phyloP scores from a whole-genome alignment of 2,888 invertebrate species.

The Gandaritis pyraliata region DNA sequence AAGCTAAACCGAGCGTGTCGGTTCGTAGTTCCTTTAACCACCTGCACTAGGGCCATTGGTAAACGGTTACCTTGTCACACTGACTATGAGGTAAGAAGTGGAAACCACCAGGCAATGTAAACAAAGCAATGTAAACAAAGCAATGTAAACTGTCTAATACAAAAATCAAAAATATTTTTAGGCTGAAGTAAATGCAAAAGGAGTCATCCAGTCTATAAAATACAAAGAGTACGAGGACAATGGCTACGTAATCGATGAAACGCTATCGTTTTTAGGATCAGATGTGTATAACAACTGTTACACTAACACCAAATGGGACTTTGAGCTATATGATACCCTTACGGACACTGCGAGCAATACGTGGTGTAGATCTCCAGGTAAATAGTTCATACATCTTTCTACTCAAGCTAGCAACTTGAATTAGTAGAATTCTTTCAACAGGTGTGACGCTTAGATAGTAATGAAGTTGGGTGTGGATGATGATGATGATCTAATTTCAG shows the following conservation, averaged over 20 bases:
- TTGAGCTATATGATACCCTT: slow-evolving; percentile 46
- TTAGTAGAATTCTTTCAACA: no score
- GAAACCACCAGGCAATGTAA: not conserved
- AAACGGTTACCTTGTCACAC: slow-evolving; percentile 78
- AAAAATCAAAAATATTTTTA: not conserved
- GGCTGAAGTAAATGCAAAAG: slow-evolving; percentile 59
- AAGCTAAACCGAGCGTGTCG: slow-evolving; percentile 86
- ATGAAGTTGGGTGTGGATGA: not conserved
- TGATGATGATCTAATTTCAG: slow-evolving; percentile 46
- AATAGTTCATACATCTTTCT: slow-evolving; percentile 25
- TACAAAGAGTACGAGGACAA: slow-evolving; percentile 73
- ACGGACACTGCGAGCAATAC: slow-evolving; percentile 59
- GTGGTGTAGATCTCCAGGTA: slow-evolving; percentile 60
- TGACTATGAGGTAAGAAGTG: slow-evolving; percentile 84
- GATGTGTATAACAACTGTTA: slow-evolving; percentile 53
- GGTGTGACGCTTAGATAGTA: no score
- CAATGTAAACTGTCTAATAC: no score
- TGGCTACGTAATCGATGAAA: slow-evolving; percentile 62
- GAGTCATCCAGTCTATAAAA: slow-evolving; percentile 77
- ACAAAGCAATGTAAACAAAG: not conserved
- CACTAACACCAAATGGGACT: slow-evolving; percentile 52
- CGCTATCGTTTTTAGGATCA: slow-evolving; percentile 40
- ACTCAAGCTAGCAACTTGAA: no score
- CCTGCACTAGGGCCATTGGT: slow-evolving; percentile 85
- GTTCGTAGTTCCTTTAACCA: slow-evolving; percentile 85